Conservation (phyloP, 2,888 invertebrate species). For the Crossocerus cetratus region DNA sequence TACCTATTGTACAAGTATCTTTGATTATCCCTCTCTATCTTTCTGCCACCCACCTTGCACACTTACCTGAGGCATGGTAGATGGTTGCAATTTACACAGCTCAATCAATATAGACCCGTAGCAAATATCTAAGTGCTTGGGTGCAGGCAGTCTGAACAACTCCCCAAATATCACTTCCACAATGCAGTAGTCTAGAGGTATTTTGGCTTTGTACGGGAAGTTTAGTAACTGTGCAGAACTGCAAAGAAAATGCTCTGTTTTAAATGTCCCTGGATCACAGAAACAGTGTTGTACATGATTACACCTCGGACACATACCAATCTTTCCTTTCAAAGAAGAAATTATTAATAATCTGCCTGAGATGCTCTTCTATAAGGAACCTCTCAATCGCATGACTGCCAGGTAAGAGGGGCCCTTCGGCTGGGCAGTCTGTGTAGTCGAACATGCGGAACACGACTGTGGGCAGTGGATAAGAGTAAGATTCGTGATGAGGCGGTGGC, state of each 20-base stretch:
- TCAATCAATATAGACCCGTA: slow-evolving; percentile 98
- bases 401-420: slow-evolving; percentile 91
- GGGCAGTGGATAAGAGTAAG: slow-evolving; percentile 95
- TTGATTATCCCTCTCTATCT: neutral
- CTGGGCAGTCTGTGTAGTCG: slow-evolving; percentile 98
- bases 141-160: slow-evolving; percentile 93
- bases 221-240: slow-evolving; percentile 87
- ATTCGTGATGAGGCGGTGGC: slow-evolving; percentile 95
- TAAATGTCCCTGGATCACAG: slow-evolving; percentile 1
- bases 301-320: slow-evolving; percentile 79
- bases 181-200: slow-evolving; percentile 98
- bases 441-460: slow-evolving; percentile 97
- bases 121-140: slow-evolving; percentile 92
- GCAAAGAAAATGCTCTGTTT: slow-evolving; percentile 20
- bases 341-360: slow-evolving; percentile 94
- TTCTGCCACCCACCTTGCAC: neutral
- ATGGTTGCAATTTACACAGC: slow-evolving; percentile 96
- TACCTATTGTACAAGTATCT: slow-evolving; percentile 78
- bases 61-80: slow-evolving; percentile 93
- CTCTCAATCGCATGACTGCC: slow-evolving; percentile 98
- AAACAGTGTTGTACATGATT: neutral
- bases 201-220: slow-evolving; percentile 94
- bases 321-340: slow-evolving; percentile 94
- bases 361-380: slow-evolving; percentile 97
- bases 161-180: slow-evolving; percentile 98